phyloP scores from a whole-genome alignment of 2,113 vertebrate species.

The Nothocercus julius region DNA sequence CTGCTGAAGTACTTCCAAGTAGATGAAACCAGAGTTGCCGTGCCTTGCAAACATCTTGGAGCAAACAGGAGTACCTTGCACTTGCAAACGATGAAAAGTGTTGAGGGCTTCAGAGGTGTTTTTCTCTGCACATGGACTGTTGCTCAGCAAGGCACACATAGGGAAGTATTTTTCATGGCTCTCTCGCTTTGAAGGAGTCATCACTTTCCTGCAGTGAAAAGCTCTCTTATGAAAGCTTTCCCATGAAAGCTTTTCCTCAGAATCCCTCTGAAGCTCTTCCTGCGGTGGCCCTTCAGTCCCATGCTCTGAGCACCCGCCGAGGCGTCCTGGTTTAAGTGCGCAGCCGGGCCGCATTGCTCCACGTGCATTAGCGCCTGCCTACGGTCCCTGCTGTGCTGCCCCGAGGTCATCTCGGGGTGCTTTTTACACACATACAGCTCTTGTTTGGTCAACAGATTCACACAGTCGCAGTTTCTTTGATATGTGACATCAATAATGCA shows the following conservation, averaged over 20 bases:
- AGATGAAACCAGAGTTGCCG: not conserved
- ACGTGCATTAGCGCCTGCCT: not conserved
- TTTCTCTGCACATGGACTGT: not conserved
- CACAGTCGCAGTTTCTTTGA: constrained; percentile 5
- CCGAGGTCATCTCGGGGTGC: not conserved
- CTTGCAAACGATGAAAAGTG: not conserved
- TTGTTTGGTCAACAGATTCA: constrained; percentile 18
- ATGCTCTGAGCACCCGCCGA: not conserved
- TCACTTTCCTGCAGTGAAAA: not conserved
- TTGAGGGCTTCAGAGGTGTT: not conserved
- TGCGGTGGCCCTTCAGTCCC: not conserved
- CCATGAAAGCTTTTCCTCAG: not conserved
- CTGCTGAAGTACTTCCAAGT: not conserved
- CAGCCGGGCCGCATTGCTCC: accelerated
- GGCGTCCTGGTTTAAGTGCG: not conserved
- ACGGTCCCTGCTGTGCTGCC: not conserved
- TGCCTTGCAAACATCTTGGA: not conserved
- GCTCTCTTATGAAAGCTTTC: not conserved
- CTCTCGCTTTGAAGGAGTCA: not conserved
- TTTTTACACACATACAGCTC: not conserved
- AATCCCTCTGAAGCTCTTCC: not conserved
- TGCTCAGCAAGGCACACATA: not conserved
- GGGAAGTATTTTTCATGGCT: not conserved
- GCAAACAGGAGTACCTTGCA: not conserved
- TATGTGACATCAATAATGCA: constrained; percentile 48